Conservation (phyloP, 2,113 vertebrate species). For the Phodopus roborovskii region DNA sequence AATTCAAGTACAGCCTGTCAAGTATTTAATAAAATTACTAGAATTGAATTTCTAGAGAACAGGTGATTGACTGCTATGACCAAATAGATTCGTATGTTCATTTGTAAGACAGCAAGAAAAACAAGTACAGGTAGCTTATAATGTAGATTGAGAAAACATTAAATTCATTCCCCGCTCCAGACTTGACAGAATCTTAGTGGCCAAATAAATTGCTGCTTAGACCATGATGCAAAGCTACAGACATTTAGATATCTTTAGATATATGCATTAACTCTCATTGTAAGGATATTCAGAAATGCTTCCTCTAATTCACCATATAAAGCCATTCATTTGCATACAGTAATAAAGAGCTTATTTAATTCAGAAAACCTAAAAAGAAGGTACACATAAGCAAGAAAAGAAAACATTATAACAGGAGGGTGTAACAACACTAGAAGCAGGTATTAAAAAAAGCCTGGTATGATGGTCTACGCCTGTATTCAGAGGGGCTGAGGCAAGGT, state of each 20-base stretch:
- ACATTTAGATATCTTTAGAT: background rate
- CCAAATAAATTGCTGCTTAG: background rate
- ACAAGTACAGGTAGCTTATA: slow-evolving; percentile 39
- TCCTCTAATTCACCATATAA: slow-evolving; percentile 1
- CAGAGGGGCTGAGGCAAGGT: background rate
- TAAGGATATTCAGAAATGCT: background rate
- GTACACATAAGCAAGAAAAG: slow-evolving; percentile 32
- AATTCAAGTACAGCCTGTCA: slow-evolving; percentile 37
- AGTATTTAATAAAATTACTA: slow-evolving; percentile 1
- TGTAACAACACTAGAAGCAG: background rate
- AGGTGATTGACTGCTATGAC: slow-evolving; percentile 10
- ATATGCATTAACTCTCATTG: background rate
- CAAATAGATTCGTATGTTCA: slow-evolving; percentile 34
- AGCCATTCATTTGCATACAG: slow-evolving; percentile 22
- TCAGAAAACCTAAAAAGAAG: slow-evolving; percentile 33
- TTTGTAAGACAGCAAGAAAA: slow-evolving; percentile 52
- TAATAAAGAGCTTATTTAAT: slow-evolving; percentile 49
- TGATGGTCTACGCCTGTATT: background rate
- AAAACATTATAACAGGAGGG: background rate
- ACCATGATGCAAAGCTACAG: background rate
- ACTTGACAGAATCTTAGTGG: slow-evolving; percentile 37
- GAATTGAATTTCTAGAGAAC: slow-evolving; percentile 43
- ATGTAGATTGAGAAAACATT: slow-evolving; percentile 32
- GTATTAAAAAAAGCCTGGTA: background rate
- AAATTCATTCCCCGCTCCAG: background rate